Conservation (phyloP, 2,113 vertebrate species). For the Strigops habroptila region DNA sequence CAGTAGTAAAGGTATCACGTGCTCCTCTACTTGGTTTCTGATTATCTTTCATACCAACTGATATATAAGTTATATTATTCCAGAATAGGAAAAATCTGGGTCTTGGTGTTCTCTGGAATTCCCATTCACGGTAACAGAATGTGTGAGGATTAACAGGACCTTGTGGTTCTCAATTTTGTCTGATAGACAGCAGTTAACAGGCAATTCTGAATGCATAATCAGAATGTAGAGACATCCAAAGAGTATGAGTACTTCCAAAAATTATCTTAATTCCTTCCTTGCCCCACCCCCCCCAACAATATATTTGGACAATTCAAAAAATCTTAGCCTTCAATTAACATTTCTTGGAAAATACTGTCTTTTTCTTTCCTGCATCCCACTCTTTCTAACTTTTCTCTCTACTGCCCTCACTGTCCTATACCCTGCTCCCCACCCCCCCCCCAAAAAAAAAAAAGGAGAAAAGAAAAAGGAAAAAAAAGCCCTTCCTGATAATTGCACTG, state of each 20-base stretch:
- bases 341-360: conserved; percentile 36
- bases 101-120: background rate
- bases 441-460: background rate
- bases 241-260: background rate
- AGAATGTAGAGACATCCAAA: background rate
- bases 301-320: background rate
- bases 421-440: background rate
- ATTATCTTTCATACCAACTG: background rate
- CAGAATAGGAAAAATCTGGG: background rate
- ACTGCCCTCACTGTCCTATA: background rate
- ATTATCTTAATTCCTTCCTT: background rate
- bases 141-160: background rate
- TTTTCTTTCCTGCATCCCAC: background rate
- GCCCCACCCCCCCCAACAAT: background rate
- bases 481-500: conserved; percentile 79
- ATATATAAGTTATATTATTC: background rate
- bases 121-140: background rate
- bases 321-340: conserved; percentile 46
- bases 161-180: background rate
- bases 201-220: background rate
- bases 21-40: background rate
- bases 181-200: background rate
- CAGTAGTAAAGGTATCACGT: background rate
- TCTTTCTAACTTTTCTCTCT: background rate
- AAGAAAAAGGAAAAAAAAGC: background rate